Evolutionary conservation across 2,797 vertebrate species (phyloP).

Genomic region (Morus bassanus): DNA sequence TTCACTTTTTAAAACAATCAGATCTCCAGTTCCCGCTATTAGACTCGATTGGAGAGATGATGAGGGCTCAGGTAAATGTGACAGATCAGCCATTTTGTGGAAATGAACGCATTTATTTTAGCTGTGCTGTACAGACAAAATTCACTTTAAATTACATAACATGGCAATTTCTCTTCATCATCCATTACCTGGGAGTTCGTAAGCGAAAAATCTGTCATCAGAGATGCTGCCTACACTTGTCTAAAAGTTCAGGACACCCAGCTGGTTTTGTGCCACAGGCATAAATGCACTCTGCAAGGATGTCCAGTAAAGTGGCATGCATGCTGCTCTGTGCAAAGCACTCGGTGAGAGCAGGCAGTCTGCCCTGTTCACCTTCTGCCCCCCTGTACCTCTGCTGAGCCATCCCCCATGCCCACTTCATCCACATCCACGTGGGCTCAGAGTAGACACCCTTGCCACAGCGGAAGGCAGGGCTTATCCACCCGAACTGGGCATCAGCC

Average conservation of each 20-base stretch:
- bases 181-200: not conserved
- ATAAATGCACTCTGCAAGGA: rapidly evolving
- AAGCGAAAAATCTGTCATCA: not conserved
- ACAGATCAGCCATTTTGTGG: not conserved
- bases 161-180: constrained; percentile 24
- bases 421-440: rapidly evolving
- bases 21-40: not conserved
- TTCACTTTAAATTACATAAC: constrained; percentile 31
- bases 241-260: not conserved
- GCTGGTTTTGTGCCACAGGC: not conserved
- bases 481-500: not conserved
- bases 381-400: not conserved
- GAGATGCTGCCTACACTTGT: not conserved
- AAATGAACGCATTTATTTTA: constrained; percentile 28
- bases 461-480: not conserved
- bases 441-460: not conserved
- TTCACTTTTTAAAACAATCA: constrained; percentile 2
- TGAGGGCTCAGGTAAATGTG: not conserved
- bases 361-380: not conserved
- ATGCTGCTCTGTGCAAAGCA: not conserved
- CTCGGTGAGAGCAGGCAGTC: rapidly evolving
- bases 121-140: not conserved
- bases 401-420: rapidly evolving
- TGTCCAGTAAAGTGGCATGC: rapidly evolving
- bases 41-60: not conserved